Base-by-base conservation (phyloP, 2,888 invertebrate genomes). In the Thumatha senex region DNA sequence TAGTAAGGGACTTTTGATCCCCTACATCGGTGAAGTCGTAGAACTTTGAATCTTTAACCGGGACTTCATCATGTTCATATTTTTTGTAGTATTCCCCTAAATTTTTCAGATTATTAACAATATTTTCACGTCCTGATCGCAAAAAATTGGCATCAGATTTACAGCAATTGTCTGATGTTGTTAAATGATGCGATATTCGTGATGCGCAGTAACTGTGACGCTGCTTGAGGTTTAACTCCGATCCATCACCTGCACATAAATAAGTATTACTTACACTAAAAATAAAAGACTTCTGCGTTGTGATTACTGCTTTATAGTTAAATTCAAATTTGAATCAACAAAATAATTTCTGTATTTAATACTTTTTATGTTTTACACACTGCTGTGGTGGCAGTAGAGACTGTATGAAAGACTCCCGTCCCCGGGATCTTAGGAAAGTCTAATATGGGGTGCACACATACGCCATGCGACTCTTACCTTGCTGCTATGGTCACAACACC, bases 21-120 rank as follows among this genome's bases (percentile, higher is more conserved):
- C 58, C 64, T 30, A 33, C 56, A 4, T 40, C 30, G 5, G 52
- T 48, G 30, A 59, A 54, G 3, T 54, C 54, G 33, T 55, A 55
- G 4, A 50, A 55, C 15, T 61, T 70, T 1, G 67, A 71, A 46
- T 88, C 87, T 70, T 80, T 85, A 8, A 85, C 85, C 0, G 86
- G 86, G 4, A 80, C 48, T 61, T 78, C 81, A 43, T 88, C 85
- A 40, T 81, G 78, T 34, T 84, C 83, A 43, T 84, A 87, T 52
- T 72, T 78, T 61, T 85, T 86, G 47, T 85, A 86, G 60, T 84
- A 85, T 46, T 84, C 78, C 3, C 61, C 72, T 7, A 65, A 58
- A 31, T 61, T 59, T 24, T 33, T 14, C 1, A 44, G 24, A 34
- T 53, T 38, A 40, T 49, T 46, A 40, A 54, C 7, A 18, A 40